phyloP scores from a whole-genome alignment of 2,888 invertebrate genomes.

The Teinopalpus imperialis region DNA sequence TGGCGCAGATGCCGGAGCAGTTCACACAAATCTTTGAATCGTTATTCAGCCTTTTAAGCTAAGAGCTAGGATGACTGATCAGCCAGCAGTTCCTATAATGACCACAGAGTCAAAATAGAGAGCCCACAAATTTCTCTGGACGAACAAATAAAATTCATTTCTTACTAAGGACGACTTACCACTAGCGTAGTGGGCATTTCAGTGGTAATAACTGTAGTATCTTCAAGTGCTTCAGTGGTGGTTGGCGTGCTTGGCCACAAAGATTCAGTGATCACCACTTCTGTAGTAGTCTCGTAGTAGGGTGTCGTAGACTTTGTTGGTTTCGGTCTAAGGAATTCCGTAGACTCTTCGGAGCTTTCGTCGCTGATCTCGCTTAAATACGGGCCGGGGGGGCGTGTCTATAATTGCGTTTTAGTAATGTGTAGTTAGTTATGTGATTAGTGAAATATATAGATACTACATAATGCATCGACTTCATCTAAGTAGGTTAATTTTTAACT shows the following conservation, averaged over 20 bases:
- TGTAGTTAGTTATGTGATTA: conserved; percentile 28
- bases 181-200: conserved; percentile 20
- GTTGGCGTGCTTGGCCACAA: conserved; percentile 14
- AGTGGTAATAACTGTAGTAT: conserved; percentile 20
- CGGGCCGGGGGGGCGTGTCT: conserved; percentile 16
- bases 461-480: too few relatives aligned
- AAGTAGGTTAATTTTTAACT: too few relatives aligned
- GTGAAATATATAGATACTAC: too few relatives aligned
- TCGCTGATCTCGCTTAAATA: conserved; percentile 16
- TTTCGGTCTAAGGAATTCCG: conserved; percentile 1
- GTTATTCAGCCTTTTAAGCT: too few relatives aligned
- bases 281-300: conserved; percentile 6
- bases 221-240: conserved; percentile 16
- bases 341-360: conserved; percentile 35
- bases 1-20: too few relatives aligned
- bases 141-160: too few relatives aligned
- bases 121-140: too few relatives aligned
- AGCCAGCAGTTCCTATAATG: too few relatives aligned
- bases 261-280: conserved; percentile 20
- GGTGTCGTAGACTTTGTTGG: background rate
- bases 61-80: too few relatives aligned
- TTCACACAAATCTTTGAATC: too few relatives aligned
- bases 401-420: conserved; percentile 30
- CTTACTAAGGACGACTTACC: conserved; percentile 25
- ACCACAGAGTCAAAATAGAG: too few relatives aligned